Conservation (phyloP, 2,113 vertebrate genomes). For the Lagopus leucura region DNA sequence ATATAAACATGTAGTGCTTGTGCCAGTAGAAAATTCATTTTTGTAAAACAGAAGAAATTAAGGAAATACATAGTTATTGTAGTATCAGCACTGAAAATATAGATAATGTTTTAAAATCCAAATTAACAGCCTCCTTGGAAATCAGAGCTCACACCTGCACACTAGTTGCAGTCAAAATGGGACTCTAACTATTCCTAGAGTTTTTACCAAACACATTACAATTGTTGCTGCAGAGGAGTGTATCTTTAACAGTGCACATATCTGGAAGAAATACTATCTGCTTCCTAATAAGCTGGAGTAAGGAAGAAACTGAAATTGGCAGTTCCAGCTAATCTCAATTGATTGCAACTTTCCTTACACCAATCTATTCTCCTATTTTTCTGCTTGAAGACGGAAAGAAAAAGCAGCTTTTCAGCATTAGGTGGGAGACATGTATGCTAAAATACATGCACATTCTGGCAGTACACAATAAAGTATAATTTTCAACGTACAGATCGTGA, state of each 20-base stretch:
- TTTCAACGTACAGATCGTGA: background rate
- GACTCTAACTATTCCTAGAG: background rate
- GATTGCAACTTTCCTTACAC: background rate
- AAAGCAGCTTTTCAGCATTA: background rate
- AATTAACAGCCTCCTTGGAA: background rate
- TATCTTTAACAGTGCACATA: accelerated
- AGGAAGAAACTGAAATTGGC: background rate
- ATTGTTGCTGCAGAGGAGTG: background rate
- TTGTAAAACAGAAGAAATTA: background rate
- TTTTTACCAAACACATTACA: background rate
- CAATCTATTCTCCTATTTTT: background rate
- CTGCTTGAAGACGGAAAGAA: background rate
- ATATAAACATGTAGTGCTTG: background rate
- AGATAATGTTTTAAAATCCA: background rate
- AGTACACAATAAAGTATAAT: background rate
- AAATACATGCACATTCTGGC: background rate
- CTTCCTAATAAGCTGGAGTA: background rate
- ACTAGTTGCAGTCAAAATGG: background rate
- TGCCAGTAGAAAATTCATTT: background rate
- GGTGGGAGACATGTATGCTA: background rate
- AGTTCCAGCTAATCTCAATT: background rate
- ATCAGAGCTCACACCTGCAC: background rate
- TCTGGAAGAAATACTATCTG: background rate
- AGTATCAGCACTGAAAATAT: background rate
- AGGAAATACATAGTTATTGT: background rate